A percentile compares a stretch with the other conserved stretches of the same genome.
Evolutionary conservation across 2,113 vertebrate species (phyloP).

Genomic region (Eleginops maclovinus): DNA sequence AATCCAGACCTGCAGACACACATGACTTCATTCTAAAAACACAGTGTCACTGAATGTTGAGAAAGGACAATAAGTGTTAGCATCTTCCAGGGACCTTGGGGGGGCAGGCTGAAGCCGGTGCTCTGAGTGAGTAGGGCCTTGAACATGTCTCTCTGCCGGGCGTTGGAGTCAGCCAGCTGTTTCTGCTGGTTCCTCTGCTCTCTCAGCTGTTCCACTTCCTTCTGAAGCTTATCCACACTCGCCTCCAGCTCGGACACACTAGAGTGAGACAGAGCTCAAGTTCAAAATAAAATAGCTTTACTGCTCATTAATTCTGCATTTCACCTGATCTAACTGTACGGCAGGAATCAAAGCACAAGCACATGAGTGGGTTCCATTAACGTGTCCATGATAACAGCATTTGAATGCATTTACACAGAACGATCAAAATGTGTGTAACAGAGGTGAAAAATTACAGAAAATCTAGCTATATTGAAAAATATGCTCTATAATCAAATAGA

Average conservation of each 20-base stretch:
- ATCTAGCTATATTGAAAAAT: too few relatives aligned
- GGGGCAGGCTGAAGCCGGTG: slow-evolving; percentile 90
- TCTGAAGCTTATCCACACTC: slow-evolving; percentile 84
- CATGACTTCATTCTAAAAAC: neutral
- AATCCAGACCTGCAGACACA: slow-evolving; percentile 71
- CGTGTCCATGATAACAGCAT: neutral
- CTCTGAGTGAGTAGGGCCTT: slow-evolving; percentile 92
- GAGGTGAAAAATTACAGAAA: too few relatives aligned
- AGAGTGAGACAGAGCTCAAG: neutral
- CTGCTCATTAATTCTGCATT: neutral
- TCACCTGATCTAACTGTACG: neutral
- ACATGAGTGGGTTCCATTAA: too few relatives aligned
- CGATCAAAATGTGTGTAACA: too few relatives aligned
- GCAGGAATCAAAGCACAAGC: neutral
- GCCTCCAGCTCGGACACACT: slow-evolving; percentile 90
- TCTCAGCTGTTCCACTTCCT: slow-evolving; percentile 88
- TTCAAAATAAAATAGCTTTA: neutral
- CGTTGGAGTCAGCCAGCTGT: slow-evolving; percentile 92
- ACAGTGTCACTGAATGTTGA: neutral
- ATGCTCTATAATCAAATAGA: too few relatives aligned
- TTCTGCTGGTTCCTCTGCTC: slow-evolving; percentile 92
- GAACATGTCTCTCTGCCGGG: slow-evolving; percentile 96
- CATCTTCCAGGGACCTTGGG: slow-evolving; percentile 80
- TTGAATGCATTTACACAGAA: too few relatives aligned
- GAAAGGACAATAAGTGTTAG: neutral